Percentiles rank a stretch among this genome's conserved stretches.
These are phyloP conservation scores for Calephelis virginiensis DNA, from an alignment of 1,140 invertebrate species.

Conservation along the genomic window DNA sequence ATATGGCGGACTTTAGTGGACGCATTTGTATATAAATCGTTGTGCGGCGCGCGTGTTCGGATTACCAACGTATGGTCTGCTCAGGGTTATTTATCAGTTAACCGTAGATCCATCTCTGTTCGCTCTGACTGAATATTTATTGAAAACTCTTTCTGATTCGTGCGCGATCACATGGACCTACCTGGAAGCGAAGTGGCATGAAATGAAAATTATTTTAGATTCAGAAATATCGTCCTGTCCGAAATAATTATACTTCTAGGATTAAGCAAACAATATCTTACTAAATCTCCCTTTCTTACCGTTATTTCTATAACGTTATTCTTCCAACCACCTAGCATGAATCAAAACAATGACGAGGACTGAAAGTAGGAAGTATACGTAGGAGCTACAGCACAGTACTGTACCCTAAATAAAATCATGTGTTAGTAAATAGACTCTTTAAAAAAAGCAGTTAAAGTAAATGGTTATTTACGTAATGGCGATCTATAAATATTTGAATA, in stretches of 20 bases:
- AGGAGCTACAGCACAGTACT: too few relatives aligned
- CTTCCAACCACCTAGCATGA: too few relatives aligned
- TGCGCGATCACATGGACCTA: constrained; percentile 1
- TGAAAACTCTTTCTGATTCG: constrained; percentile 33
- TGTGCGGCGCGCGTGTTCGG: constrained; percentile 53
- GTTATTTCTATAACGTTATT: too few relatives aligned
- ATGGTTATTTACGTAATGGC: too few relatives aligned
- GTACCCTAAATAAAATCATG: too few relatives aligned
- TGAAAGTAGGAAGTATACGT: too few relatives aligned
- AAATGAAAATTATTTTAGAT: neutral
- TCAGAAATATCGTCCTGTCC: neutral
- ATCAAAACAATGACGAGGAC: too few relatives aligned
- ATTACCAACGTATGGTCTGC: constrained; percentile 47
- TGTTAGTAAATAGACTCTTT: too few relatives aligned
- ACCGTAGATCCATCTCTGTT: constrained; percentile 50
- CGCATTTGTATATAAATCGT: constrained; percentile 72
- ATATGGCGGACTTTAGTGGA: constrained; percentile 61
- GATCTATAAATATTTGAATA: too few relatives aligned
- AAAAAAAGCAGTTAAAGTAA: too few relatives aligned
- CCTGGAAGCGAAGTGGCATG: neutral
- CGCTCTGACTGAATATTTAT: constrained; percentile 48
- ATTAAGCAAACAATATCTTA: too few relatives aligned
- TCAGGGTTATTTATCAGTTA: constrained; percentile 58
- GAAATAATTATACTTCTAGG: neutral
- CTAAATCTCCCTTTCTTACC: too few relatives aligned